Percentiles rank a stretch among this genome's conserved stretches.
These are phyloP conservation scores for Philonicus albiceps DNA, from an alignment of 2,888 invertebrate genomes.

Conservation along the genomic window DNA sequence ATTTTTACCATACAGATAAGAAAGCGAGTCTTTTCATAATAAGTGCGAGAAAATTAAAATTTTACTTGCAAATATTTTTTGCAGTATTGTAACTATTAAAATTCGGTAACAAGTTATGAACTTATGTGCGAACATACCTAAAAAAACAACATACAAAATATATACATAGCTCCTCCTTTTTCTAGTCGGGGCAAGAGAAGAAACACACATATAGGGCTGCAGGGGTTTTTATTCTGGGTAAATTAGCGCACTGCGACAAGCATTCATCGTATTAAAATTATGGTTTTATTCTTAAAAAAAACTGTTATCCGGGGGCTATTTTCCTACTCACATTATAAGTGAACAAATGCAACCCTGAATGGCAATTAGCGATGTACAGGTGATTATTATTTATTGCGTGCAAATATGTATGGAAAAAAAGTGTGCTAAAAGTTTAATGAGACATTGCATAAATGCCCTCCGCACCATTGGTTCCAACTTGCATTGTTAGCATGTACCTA, in stretches of 20 bases:
- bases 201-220: not conserved
- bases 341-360: not conserved
- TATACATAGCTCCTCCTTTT: not conserved
- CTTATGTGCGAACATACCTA: not conserved
- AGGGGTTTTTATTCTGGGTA: not conserved
- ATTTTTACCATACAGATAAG: too few relatives aligned
- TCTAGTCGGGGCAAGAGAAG: not conserved
- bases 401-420: not conserved
- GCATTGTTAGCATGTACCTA: not conserved
- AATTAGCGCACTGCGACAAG: not conserved
- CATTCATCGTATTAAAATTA: not conserved
- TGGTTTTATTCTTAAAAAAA: not conserved
- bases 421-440: conserved; percentile 10
- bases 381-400: not conserved
- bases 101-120: not conserved
- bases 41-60: too few relatives aligned
- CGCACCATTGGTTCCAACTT: not conserved
- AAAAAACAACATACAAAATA: not conserved
- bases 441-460: not conserved
- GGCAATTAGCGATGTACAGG: not conserved
- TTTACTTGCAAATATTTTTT: too few relatives aligned
- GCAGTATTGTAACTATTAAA: not conserved
- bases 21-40: too few relatives aligned
- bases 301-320: not conserved
- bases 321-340: not conserved